Evolutionary conservation across 2,888 invertebrate genomes (phyloP).

Genomic region (Malthinus flaveolus): DNA sequence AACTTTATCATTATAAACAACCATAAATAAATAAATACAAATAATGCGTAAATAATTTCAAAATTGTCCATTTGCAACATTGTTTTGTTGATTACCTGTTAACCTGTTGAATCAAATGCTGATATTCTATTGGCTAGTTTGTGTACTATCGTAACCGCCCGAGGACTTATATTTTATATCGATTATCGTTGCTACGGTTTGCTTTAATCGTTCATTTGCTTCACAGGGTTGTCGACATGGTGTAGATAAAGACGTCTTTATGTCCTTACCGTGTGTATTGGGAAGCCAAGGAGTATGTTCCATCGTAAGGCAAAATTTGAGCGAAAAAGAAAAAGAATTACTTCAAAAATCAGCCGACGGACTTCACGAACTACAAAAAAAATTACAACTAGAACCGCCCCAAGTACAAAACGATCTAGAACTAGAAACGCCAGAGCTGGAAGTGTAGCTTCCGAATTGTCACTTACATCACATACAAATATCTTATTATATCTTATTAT

Average conservation of each 20-base stretch:
- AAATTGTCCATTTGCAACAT: no score
- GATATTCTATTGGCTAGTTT: no score
- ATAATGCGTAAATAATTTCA: no score
- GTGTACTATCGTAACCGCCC: no score
- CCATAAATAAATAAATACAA: no score
- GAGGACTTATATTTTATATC: no score
- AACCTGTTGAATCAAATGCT: no score
- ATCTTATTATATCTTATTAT: background rate
- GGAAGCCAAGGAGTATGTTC: slow-evolving; percentile 55
- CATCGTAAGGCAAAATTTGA: slow-evolving; percentile 56
- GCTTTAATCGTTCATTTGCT: slow-evolving; percentile 1
- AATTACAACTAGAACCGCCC: slow-evolving; percentile 28
- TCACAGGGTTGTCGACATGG: slow-evolving; percentile 55
- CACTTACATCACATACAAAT: background rate
- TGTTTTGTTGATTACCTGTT: no score
- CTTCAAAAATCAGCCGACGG: slow-evolving; percentile 55
- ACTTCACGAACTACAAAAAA: slow-evolving; percentile 54
- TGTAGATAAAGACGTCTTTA: slow-evolving; percentile 61
- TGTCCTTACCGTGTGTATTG: slow-evolving; percentile 61
- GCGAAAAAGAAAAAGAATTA: slow-evolving; percentile 48
- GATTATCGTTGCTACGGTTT: no score
- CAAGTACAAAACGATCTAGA: background rate
- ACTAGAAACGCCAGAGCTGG: no score
- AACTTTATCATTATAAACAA: no score
- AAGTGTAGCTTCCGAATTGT: background rate